These are phyloP conservation scores for Orientallactaga bullata DNA, from an alignment of 2,113 vertebrate species.

Conservation along the genomic window DNA sequence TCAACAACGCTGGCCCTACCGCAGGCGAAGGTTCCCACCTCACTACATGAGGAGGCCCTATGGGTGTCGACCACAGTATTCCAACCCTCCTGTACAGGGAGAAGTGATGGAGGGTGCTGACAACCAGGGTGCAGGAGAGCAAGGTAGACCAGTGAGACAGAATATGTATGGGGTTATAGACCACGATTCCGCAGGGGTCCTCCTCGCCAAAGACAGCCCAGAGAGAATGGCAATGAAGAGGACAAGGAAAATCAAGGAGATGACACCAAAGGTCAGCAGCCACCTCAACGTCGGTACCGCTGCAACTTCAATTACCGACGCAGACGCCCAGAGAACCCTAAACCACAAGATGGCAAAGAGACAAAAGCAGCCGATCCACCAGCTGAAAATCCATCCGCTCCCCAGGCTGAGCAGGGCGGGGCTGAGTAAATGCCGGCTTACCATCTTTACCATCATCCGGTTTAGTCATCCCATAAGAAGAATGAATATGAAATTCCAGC, in stretches of 20 bases:
- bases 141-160: no score
- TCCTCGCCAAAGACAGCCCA: constrained; percentile 96
- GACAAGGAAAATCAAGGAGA: constrained; percentile 99
- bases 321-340: constrained; percentile 97
- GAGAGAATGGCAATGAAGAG: constrained; percentile 95
- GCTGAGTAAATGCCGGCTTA: constrained; percentile 98
- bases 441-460: constrained; percentile 99
- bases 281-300: constrained; percentile 96
- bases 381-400: constrained; percentile 98
- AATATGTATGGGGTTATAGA: no score
- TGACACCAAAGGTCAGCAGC: constrained; percentile 95
- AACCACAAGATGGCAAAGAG: constrained; percentile 97
- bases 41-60: no score
- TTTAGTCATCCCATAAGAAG: no score
- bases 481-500: no score
- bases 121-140: no score
- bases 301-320: constrained; percentile 99
- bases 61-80: no score
- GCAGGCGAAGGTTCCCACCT: no score
- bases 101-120: no score
- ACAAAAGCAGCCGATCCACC: constrained; percentile 96
- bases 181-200: constrained; percentile 89
- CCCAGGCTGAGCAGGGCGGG: constrained; percentile 99
- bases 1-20: no score
- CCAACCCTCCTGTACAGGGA: no score